A percentile compares a stretch with the other conserved stretches of the same genome.
Conservation (phyloP, 2,797 vertebrate genomes). For the Hyperoplus immaculatus region DNA sequence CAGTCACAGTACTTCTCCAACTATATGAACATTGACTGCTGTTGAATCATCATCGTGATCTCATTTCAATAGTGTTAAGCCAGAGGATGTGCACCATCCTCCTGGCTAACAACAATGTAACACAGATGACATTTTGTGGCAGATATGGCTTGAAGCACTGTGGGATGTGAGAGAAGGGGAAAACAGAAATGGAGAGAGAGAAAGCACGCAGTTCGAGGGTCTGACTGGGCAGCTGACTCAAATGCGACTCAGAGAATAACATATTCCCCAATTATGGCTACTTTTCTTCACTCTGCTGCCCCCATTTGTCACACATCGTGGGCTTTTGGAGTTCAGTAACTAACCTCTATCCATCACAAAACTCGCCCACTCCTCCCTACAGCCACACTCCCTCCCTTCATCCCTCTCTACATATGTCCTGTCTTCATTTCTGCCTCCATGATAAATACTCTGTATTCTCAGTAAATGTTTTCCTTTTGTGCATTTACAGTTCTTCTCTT, state of each 20-base stretch:
- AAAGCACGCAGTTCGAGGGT: slow-evolving; percentile 29
- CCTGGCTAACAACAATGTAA: slow-evolving; percentile 60
- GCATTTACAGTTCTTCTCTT: slow-evolving; percentile 38
- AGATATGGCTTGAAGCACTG: slow-evolving; percentile 71
- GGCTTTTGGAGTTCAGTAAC: slow-evolving; percentile 51
- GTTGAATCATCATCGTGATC: slow-evolving; percentile 54
- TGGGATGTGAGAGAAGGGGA: slow-evolving; percentile 67
- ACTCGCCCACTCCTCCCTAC: slow-evolving; percentile 10
- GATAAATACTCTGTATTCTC: slow-evolving; percentile 13
- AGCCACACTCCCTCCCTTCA: slow-evolving; percentile 12
- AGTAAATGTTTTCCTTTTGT: neutral
- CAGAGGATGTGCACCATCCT: slow-evolving; percentile 62
- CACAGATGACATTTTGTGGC: slow-evolving; percentile 76
- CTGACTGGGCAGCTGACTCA: slow-evolving; percentile 73
- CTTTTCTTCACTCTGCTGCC: slow-evolving; percentile 63
- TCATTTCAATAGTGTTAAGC: slow-evolving; percentile 61
- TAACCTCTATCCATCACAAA: slow-evolving; percentile 35
- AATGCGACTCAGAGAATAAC: slow-evolving; percentile 72
- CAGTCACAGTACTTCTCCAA: slow-evolving; percentile 19
- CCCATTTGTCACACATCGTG: slow-evolving; percentile 45
- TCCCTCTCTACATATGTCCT: slow-evolving; percentile 3
- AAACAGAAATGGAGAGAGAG: slow-evolving; percentile 55
- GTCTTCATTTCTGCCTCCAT: slow-evolving; percentile 8
- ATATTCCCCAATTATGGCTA: slow-evolving; percentile 71
- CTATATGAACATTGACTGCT: slow-evolving; percentile 40